Percentiles rank a stretch among this genome's conserved stretches.
phyloP scores from a whole-genome alignment of 2,113 vertebrate genomes.

The Psephotus haematonotus region DNA sequence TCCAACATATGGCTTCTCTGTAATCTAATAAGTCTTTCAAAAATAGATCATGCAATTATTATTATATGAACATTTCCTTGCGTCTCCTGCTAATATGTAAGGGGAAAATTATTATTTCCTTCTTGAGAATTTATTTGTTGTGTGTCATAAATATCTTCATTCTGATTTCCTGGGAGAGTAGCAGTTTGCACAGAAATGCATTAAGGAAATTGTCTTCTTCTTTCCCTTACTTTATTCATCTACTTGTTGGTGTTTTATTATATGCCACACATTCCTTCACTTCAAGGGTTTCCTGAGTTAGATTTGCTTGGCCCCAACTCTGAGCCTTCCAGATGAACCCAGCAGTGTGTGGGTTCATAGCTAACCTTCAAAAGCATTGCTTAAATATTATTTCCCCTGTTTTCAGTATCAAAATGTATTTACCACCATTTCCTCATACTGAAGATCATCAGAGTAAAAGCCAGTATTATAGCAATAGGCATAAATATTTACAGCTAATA shows the following conservation, averaged over 20 bases:
- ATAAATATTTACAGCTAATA: constrained; percentile 34
- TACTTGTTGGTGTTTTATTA: neutral
- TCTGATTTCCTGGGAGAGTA: constrained; percentile 28
- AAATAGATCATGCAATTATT: neutral
- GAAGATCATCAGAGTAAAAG: neutral
- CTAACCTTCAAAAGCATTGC: neutral
- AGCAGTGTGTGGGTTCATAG: neutral
- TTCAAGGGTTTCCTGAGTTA: neutral
- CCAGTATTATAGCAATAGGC: neutral
- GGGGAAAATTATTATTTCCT: neutral
- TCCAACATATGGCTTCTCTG: neutral
- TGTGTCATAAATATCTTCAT: constrained; percentile 5
- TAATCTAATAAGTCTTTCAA: constrained; percentile 4
- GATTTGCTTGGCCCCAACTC: neutral
- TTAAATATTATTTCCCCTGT: neutral
- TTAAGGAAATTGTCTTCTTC: constrained; percentile 43
- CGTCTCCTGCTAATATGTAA: neutral
- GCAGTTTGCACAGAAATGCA: neutral
- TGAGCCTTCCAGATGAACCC: neutral
- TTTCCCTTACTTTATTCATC: constrained; percentile 32
- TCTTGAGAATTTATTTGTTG: constrained; percentile 23
- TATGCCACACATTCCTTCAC: neutral
- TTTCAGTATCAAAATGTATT: neutral
- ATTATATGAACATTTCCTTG: neutral
- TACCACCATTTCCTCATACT: neutral